Base-by-base conservation (phyloP, 2,113 vertebrate genomes). In the Amazona guildingii region DNA sequence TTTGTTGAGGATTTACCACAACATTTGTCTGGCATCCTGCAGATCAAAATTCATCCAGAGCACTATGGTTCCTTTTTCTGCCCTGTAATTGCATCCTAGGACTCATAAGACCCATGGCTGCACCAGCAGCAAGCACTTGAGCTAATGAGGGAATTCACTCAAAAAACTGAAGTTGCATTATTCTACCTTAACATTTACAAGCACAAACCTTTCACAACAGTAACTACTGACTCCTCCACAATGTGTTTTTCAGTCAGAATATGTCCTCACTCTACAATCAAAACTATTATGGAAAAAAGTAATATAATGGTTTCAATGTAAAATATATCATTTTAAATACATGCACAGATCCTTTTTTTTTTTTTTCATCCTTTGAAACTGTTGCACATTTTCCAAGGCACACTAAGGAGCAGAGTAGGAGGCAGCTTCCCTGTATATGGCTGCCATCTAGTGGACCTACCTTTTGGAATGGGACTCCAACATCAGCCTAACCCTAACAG, bases 391-490 rank as follows among this genome's bases (percentile, higher is more conserved):
- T 94, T 77, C 24, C 5, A 2, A 78, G 61, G 77, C 33, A 57
- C 66, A 17, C 2, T 1, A 4, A 17, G 46, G 15, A 91, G 59
- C 1, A 0, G 33, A 77, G 46, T 4, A 25, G 0, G 20, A 69
- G 17, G 43, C 59, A 46, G 51, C 97, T 97, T 75, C 73, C 84
- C 89, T 98, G 95, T 97, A 8, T 59, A 35, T 72, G 77, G 79
- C 90, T 98, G 98, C 98, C 98, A 98, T 92, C 98, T 98, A 98
- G 98, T 88, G 98, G 97, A 39, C 35, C 55, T 7, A 3, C 6
- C 39, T 20, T 44, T n/a, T 48, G 51, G 66, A 51, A 16, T 1
- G 13, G 67, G 67, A 29, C 61, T 68, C 21, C 44, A 17, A 1
- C n/a, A 52, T 12, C 35, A 14, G 10, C 1, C 2, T 11, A 75